Base-by-base conservation (phyloP, 2,797 vertebrate species). In the Phrynocephalus vlangalii region DNA sequence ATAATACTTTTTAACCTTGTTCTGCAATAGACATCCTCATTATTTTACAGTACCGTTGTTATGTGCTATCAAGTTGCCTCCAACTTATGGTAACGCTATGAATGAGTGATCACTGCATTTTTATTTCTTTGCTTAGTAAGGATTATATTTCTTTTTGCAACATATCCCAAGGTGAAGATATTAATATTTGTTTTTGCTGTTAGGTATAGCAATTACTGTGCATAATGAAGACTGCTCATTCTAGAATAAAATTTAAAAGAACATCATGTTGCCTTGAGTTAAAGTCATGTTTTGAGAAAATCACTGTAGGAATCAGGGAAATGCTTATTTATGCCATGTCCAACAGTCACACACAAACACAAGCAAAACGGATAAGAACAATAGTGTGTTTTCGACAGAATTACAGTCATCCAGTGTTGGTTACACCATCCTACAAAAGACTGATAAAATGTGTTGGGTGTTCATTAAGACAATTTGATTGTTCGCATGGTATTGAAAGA, bases 141-240 rank as follows among this genome's bases (percentile, higher is more conserved):
- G 44, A 89, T 80, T 79, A 44, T 24, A 71, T 80, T 89, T 75
- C 30, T 68, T 86, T 81, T 83, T 72, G 16, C 60, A 79, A 71
- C 81, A 26, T 85, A 50, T 82, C 70, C 81, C 67, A 83, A 83
- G 86, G 81, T 81, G 84, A 75, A 87, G 80, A 66, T 20, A 87
- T 90, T 81, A 90, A 84, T 87, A 81, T 80, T 80, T 84, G 70
- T 44, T 86, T 85, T 80, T 86, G 76, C 70, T 84, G 13, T 89
- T 86, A 84, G 81, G 73, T 83, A 79, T 52, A 86, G 75, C 56
- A 70, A 90, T 90, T 81, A 81, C 70, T 67, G 24, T 81, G 60
- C 66, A 84, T 84, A 79, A 86, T 83, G 80, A 72, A 89, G 67
- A 52, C 33, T 60, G 66, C 38, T 75, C 72, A 80, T 78, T 67